phyloP scores from a whole-genome alignment of 2,797 vertebrate species.

The Urosaurus nigricauda region DNA sequence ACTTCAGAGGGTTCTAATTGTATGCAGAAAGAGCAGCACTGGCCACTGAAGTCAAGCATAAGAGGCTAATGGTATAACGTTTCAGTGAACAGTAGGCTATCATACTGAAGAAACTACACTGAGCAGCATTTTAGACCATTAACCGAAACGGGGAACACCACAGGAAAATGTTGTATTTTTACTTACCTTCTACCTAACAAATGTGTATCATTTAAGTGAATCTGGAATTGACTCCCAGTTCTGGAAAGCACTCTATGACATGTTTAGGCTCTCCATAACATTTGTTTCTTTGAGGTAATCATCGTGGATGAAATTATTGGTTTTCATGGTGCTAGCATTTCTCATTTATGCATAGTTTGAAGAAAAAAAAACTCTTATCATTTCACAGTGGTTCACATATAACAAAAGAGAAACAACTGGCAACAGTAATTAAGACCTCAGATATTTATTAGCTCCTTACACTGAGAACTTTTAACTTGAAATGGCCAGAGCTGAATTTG shows the following conservation, averaged over 20 bases:
- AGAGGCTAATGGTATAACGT: not conserved
- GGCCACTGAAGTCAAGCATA: not conserved
- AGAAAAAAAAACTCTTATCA: not conserved
- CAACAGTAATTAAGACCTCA: not conserved
- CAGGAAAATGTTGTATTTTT: not conserved
- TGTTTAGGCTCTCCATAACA: not conserved
- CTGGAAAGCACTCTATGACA: not conserved
- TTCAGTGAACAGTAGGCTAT: not conserved
- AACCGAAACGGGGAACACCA: not conserved
- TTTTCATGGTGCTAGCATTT: not conserved
- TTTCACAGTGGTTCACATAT: too few relatives aligned
- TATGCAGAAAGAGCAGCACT: not conserved
- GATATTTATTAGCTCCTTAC: not conserved
- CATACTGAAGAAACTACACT: not conserved
- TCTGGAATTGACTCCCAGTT: not conserved
- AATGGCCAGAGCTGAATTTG: not conserved
- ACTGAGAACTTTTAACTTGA: not conserved
- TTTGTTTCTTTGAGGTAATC: not conserved
- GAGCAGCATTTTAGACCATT: not conserved
- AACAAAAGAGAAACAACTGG: not conserved
- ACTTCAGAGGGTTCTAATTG: not conserved
- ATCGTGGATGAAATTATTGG: not conserved
- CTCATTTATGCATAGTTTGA: not conserved
- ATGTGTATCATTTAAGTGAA: not conserved
- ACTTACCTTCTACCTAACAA: not conserved